Percentiles rank a stretch among this genome's conserved stretches.
phyloP scores from a whole-genome alignment of 2,888 invertebrate species.

The Yponomeuta plumbellus region DNA sequence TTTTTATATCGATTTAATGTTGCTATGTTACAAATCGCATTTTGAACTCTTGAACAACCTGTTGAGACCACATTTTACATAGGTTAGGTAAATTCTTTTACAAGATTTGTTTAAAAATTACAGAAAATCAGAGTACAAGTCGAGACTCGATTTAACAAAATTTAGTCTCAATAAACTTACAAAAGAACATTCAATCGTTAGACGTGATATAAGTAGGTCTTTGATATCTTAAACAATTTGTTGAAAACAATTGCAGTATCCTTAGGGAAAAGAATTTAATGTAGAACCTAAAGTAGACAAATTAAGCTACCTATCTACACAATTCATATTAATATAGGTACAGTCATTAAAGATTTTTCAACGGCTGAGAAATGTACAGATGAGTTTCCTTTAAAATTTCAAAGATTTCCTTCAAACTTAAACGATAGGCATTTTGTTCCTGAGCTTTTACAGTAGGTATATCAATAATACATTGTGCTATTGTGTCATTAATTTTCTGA shows the following conservation, averaged over 20 bases:
- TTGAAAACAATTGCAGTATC: not conserved
- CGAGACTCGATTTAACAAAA: slow-evolving; percentile 29
- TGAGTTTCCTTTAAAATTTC: too few species aligned
- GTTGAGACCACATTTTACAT: slow-evolving; percentile 39
- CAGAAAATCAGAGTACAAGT: too few species aligned
- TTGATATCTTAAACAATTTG: not conserved
- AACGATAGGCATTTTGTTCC: too few species aligned
- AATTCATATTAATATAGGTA: not conserved
- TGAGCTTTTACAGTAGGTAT: too few species aligned
- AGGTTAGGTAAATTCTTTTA: too few species aligned
- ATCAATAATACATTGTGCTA: too few species aligned
- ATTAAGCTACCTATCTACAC: not conserved
- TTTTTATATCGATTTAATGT: slow-evolving; percentile 65
- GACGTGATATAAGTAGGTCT: too few species aligned
- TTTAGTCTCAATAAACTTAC: slow-evolving; percentile 19
- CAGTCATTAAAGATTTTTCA: not conserved
- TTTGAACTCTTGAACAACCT: slow-evolving; percentile 67
- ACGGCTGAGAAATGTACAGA: not conserved
- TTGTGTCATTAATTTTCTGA: too few species aligned
- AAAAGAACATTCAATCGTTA: not conserved
- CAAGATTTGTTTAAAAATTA: too few species aligned
- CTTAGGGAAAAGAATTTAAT: not conserved
- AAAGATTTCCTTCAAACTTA: too few species aligned
- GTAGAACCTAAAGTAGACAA: not conserved
- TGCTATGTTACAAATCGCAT: slow-evolving; percentile 65